Percentiles rank a stretch among this genome's conserved stretches.
phyloP scores from a whole-genome alignment of 2,113 vertebrate species.

The Lucifuga dentata region DNA sequence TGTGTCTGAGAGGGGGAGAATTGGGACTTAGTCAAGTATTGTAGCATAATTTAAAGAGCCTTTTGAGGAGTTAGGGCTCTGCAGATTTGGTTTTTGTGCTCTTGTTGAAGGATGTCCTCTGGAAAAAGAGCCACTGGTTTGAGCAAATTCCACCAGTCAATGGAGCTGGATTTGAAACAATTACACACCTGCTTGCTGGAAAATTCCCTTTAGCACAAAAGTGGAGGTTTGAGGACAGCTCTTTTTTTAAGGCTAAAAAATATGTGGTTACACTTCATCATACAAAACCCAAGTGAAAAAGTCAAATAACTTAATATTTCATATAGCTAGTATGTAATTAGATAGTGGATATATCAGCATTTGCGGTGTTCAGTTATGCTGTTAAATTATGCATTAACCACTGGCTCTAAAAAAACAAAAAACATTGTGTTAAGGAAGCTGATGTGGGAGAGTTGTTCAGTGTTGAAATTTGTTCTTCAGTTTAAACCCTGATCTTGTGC shows the following conservation, averaged over 20 bases:
- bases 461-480: too few relatives aligned
- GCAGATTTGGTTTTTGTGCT: slow-evolving; percentile 7
- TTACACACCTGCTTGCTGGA: neutral
- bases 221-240: too few relatives aligned
- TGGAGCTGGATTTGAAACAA: neutral
- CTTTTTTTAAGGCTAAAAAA: too few relatives aligned
- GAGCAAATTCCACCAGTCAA: neutral
- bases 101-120: slow-evolving; percentile 27
- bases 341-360: too few relatives aligned
- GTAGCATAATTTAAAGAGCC: slow-evolving; percentile 42
- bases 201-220: neutral
- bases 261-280: neutral
- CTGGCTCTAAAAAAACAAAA: too few relatives aligned
- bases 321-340: too few relatives aligned
- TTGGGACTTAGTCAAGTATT: slow-evolving; percentile 16
- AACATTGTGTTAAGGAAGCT: too few relatives aligned
- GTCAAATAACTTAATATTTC: too few relatives aligned
- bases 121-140: neutral
- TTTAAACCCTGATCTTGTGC: too few relatives aligned
- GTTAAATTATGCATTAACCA: too few relatives aligned
- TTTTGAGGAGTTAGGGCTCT: slow-evolving; percentile 31
- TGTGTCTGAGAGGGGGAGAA: slow-evolving; percentile 1
- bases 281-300: neutral
- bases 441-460: neutral
- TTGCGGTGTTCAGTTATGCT: too few relatives aligned